These are phyloP conservation scores for Hozukius guyotensis DNA, from an alignment of 2,797 vertebrate genomes.

Conservation along the genomic window DNA sequence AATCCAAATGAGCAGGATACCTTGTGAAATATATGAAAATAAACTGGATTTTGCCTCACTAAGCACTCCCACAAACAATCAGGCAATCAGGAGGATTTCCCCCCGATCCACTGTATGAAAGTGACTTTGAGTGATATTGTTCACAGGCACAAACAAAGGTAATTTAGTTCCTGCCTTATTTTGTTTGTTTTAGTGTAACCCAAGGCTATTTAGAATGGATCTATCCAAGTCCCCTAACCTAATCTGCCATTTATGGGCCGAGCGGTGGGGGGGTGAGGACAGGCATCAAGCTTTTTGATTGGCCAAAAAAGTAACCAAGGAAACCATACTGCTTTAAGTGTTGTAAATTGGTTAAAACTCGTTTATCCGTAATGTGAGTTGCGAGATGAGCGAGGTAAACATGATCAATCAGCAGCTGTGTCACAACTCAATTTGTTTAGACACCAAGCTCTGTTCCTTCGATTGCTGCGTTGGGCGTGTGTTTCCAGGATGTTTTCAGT, in stretches of 20 bases:
- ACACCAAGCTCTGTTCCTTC: slow-evolving; percentile 35
- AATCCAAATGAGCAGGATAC: not conserved
- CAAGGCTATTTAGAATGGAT: slow-evolving; percentile 82
- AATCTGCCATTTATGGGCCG: slow-evolving; percentile 83
- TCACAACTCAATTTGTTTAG: slow-evolving; percentile 69
- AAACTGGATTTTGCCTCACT: slow-evolving; percentile 10
- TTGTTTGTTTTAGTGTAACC: slow-evolving; percentile 81
- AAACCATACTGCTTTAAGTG: slow-evolving; percentile 74
- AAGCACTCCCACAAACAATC: slow-evolving; percentile 33
- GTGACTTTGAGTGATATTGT: slow-evolving; percentile 77
- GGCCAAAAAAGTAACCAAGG: slow-evolving; percentile 81
- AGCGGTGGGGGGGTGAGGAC: slow-evolving; percentile 63
- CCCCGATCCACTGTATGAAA: slow-evolving; percentile 46
- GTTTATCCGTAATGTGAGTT: slow-evolving; percentile 75
- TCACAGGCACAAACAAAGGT: slow-evolving; percentile 75
- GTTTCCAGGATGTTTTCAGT: slow-evolving; percentile 50
- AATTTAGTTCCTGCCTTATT: slow-evolving; percentile 82
- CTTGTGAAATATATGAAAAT: slow-evolving; percentile 4
- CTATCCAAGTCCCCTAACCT: slow-evolving; percentile 80
- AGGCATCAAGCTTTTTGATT: slow-evolving; percentile 67
- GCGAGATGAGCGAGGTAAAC: slow-evolving; percentile 74
- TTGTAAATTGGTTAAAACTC: slow-evolving; percentile 79
- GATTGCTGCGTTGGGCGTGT: slow-evolving; percentile 25
- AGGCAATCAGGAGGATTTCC: slow-evolving; percentile 26
- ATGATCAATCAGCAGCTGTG: slow-evolving; percentile 75